These are phyloP conservation scores for Camponotus vicinus DNA, from an alignment of 1,140 invertebrate species.

Conservation along the genomic window DNA sequence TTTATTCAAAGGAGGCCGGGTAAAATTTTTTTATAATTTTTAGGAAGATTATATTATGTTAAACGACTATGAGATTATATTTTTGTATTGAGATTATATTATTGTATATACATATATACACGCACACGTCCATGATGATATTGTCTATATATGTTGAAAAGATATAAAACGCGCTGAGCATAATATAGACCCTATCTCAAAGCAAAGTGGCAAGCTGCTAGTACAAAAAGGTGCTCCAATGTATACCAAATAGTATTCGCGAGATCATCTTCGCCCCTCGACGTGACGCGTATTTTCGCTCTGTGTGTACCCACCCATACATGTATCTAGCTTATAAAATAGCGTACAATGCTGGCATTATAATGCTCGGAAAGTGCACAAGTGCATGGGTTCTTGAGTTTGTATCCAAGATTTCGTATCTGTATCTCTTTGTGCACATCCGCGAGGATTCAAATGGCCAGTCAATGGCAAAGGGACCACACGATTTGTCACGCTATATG, in stretches of 20 bases:
- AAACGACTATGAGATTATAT: not conserved
- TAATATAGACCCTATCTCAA: conserved; percentile 60
- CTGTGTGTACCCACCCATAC: conserved; percentile 57
- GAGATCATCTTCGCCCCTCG: conserved; percentile 61
- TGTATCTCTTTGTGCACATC: conserved; percentile 56
- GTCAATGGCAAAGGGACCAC: conserved; percentile 52
- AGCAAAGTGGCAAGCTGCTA: conserved; percentile 73
- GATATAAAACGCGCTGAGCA: conserved; percentile 36
- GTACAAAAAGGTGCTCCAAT: conserved; percentile 67
- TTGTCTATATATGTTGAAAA: conserved; percentile 20
- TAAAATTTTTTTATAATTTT: not conserved
- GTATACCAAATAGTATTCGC: conserved; percentile 68
- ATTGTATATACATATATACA: no score
- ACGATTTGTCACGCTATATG: conserved; percentile 32
- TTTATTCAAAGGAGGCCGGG: no score
- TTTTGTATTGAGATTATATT: no score
- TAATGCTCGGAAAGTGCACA: conserved; percentile 69
- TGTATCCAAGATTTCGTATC: conserved; percentile 72
- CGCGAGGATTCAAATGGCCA: conserved; percentile 68
- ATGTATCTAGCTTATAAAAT: conserved; percentile 72
- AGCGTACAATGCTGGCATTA: conserved; percentile 72
- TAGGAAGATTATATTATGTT: not conserved
- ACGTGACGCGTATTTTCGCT: conserved; percentile 45
- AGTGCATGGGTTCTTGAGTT: conserved; percentile 75
- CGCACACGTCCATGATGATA: not conserved